Percentiles rank a stretch among this genome's conserved stretches.
Evolutionary conservation across 2,888 invertebrate genomes (phyloP).

Genomic region (Eupithecia exiguata): DNA sequence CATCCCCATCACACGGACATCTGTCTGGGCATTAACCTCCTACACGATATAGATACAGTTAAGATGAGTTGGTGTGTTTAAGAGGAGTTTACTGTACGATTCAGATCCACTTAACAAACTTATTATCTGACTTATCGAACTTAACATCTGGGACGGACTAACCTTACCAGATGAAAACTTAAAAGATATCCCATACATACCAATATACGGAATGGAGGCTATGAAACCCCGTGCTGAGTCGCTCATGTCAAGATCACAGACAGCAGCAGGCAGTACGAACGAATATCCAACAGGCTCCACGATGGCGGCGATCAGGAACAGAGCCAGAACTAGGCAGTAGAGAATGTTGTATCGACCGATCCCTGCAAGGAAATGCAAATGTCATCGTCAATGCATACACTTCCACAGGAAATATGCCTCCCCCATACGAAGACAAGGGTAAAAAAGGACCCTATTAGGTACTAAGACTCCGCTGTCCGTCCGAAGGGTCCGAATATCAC

Average conservation of each 20-base stretch:
- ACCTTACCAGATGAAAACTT: not conserved
- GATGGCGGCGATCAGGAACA: conserved; percentile 84
- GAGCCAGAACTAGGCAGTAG: conserved; percentile 62
- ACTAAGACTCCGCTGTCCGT: no score
- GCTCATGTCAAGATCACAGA: conserved; percentile 85
- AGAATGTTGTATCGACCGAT: conserved; percentile 72
- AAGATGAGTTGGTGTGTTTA: no score
- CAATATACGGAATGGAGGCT: conserved; percentile 86
- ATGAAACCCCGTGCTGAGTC: conserved; percentile 83
- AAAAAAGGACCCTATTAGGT: no score
- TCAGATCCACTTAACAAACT: not conserved
- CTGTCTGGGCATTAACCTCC: not conserved
- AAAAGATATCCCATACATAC: conserved; percentile 58
- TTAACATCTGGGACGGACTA: no score
- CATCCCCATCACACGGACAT: not conserved
- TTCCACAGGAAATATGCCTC: no score
- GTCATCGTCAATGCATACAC: no score
- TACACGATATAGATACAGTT: no score
- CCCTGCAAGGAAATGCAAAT: conserved; percentile 52
- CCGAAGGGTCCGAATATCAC: no score
- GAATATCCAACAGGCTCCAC: conserved; percentile 86
- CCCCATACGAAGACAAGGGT: no score
- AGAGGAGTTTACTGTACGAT: not conserved
- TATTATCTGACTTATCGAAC: no score
- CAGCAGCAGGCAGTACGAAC: conserved; percentile 85